Percentiles rank a stretch among this genome's conserved stretches.
phyloP scores from a whole-genome alignment of 2,113 vertebrate genomes.

The Numenius arquata region DNA sequence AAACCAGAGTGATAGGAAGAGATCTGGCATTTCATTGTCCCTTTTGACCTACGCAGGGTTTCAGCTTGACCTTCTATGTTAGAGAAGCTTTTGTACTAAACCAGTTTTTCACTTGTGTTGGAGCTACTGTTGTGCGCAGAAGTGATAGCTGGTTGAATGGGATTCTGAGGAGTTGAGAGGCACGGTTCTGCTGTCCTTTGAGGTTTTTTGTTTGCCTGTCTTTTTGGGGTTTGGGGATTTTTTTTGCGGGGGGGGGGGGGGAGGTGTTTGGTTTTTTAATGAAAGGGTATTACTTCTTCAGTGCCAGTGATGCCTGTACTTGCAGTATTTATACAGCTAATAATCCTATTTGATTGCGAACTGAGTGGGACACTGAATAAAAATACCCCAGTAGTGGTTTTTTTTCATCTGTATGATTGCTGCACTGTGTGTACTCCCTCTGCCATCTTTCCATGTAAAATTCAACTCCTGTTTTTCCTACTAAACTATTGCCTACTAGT shows the following conservation, averaged over 20 bases:
- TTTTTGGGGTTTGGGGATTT: not conserved
- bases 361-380: not conserved
- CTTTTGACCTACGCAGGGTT: not conserved
- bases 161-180: not conserved
- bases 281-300: not conserved
- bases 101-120: not conserved
- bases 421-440: not conserved
- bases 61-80: slow-evolving; percentile 2
- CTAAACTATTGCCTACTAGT: not conserved
- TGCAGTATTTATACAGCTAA: not conserved
- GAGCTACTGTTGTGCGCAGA: not conserved
- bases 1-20: not conserved
- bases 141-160: not conserved
- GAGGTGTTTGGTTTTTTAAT: not conserved
- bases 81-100: slow-evolving; percentile 2
- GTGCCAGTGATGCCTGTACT: not conserved
- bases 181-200: not conserved
- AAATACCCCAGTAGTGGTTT: not conserved
- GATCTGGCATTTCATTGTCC: not conserved
- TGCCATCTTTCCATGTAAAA: not conserved
- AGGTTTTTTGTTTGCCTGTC: not conserved
- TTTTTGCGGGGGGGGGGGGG: fast-evolving
- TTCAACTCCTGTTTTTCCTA: not conserved
- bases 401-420: not conserved
- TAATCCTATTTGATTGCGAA: not conserved